Conservation (phyloP, 2,888 invertebrate genomes). For the Xanthia icteritia region DNA sequence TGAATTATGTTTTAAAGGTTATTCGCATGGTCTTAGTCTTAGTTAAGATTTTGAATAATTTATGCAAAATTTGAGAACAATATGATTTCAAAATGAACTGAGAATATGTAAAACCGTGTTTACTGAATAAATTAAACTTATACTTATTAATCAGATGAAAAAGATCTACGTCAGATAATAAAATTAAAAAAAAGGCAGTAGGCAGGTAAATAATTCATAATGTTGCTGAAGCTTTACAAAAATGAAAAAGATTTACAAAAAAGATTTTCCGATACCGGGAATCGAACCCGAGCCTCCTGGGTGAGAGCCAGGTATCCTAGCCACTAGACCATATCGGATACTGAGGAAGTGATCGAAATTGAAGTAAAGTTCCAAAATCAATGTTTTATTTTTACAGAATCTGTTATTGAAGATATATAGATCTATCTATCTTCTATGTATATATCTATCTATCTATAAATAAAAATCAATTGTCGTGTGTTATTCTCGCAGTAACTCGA, state of each 20-base stretch:
- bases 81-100: conserved; percentile 18
- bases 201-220: too few species aligned
- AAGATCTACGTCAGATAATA: background rate
- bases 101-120: conserved; percentile 2
- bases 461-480: too few species aligned
- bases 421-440: too few species aligned
- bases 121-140: background rate
- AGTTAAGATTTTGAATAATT: conserved; percentile 38
- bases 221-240: too few species aligned
- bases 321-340: conserved; percentile 91
- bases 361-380: rapidly evolving
- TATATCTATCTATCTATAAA: too few species aligned
- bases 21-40: conserved; percentile 16
- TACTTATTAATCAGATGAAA: too few species aligned
- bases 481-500: too few species aligned
- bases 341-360: rapidly evolving
- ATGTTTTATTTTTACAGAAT: rapidly evolving
- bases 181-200: background rate
- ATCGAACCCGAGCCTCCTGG: conserved; percentile 92
- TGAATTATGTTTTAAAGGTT: conserved; percentile 31
- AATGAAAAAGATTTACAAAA: too few species aligned
- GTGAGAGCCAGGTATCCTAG: conserved; percentile 91
- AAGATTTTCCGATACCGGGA: conserved; percentile 91
- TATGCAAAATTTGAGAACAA: conserved; percentile 38
- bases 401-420: too few species aligned